These are phyloP conservation scores for Sardinella longiceps DNA, from an alignment of 2,797 vertebrate species.

Conservation along the genomic window DNA sequence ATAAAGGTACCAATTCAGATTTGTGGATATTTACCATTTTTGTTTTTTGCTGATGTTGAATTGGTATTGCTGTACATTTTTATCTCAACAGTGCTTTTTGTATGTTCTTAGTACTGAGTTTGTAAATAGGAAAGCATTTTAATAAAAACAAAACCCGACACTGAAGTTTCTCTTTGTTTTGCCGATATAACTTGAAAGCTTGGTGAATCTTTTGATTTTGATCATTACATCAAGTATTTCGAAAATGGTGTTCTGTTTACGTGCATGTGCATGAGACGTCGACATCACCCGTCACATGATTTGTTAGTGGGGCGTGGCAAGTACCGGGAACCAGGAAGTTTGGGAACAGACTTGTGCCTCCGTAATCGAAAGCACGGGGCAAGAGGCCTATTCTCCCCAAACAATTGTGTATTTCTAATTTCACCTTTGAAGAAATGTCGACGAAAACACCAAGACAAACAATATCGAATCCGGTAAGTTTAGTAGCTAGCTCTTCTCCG, in stretches of 20 bases:
- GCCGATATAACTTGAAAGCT: too few species aligned
- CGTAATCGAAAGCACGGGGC: not conserved
- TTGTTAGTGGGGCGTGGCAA: not conserved
- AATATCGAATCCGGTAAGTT: constrained; percentile 69
- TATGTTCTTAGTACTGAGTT: not conserved
- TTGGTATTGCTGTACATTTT: not conserved
- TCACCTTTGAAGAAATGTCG: constrained; percentile 60
- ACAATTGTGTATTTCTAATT: not conserved
- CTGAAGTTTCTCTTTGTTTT: too few species aligned
- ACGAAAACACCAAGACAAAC: constrained; percentile 67
- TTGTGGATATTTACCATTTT: not conserved
- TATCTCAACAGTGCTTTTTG: not conserved
- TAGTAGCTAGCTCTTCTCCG: not conserved
- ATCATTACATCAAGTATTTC: too few species aligned
- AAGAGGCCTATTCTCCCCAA: not conserved
- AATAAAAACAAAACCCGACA: not conserved
- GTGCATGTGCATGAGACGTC: too few species aligned
- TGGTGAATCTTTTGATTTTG: too few species aligned
- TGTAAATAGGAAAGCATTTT: constrained; percentile 1
- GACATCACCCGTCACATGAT: not conserved
- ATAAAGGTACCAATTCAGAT: not conserved
- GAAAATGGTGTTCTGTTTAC: too few species aligned
- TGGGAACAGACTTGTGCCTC: not conserved
- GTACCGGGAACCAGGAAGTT: not conserved
- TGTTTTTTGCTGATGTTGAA: not conserved